Conservation (phyloP, 2,888 invertebrate genomes). For the Entomobrya proxima region DNA sequence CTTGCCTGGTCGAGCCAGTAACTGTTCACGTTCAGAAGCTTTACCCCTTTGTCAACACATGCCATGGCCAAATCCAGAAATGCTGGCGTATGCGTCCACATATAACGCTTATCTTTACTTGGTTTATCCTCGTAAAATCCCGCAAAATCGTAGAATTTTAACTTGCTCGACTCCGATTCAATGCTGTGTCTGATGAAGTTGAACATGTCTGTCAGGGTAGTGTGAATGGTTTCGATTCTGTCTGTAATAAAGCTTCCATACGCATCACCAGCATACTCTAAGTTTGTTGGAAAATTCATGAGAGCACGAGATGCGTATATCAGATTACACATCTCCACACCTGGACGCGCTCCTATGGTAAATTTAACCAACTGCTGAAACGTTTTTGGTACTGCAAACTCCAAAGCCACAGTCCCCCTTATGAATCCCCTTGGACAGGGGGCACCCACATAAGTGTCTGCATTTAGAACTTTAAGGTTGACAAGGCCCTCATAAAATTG, state of each 20-base stretch:
- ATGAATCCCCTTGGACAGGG: neutral
- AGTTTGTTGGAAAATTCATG: neutral
- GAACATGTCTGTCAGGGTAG: neutral
- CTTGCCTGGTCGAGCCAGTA: neutral
- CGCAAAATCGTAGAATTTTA: slow-evolving; percentile 18
- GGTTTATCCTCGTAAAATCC: neutral
- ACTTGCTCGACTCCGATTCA: neutral
- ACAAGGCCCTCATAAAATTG: neutral
- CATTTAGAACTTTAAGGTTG: neutral
- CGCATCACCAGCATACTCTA: neutral
- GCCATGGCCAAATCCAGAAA: neutral
- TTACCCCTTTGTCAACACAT: neutral
- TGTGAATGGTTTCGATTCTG: neutral
- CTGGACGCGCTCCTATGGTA: neutral
- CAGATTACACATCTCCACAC: neutral
- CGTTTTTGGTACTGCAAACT: neutral
- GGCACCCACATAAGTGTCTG: neutral
- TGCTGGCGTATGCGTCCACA: neutral
- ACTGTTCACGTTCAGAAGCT: neutral
- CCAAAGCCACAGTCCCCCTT: neutral
- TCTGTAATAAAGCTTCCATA: neutral
- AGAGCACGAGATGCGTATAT: neutral
- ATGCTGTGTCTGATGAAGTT: neutral
- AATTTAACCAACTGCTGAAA: neutral
- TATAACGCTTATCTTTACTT: too few relatives aligned